Evolutionary conservation across 2,888 invertebrate species (phyloP).

Genomic region (Punctoribates punctum): DNA sequence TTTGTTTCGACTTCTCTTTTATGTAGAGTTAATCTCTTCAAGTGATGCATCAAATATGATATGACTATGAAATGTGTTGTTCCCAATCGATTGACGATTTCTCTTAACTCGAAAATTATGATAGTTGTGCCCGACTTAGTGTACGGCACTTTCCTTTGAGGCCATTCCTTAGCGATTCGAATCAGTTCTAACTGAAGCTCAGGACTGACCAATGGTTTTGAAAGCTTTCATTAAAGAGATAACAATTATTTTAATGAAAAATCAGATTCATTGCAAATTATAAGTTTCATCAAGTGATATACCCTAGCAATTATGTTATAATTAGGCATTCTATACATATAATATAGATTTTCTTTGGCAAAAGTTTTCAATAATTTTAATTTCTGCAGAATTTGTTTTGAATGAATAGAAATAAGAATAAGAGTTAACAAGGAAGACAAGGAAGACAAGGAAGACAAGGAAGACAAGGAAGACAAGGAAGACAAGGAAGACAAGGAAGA

Average conservation of each 20-base stretch:
- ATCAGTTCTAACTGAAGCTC: slow-evolving; percentile 38
- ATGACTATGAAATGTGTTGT: slow-evolving; percentile 27
- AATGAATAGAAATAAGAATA: no score
- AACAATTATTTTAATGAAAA: background rate
- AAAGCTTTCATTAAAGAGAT: slow-evolving; percentile 1
- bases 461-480: no score
- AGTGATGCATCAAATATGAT: slow-evolving; percentile 41
- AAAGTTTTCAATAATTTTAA: no score
- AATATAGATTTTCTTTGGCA: no score
- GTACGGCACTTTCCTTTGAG: slow-evolving; percentile 38
- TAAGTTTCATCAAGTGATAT: no score
- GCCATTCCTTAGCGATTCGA: slow-evolving; percentile 39
- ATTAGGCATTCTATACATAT: no score
- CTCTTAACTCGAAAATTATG: slow-evolving; percentile 39
- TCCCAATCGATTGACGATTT: slow-evolving; percentile 27
- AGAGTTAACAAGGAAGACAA: no score
- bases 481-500: no score
- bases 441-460: no score
- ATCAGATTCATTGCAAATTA: no score
- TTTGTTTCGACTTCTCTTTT: slow-evolving; percentile 35
- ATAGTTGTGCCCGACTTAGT: slow-evolving; percentile 39
- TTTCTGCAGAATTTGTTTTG: no score
- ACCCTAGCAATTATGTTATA: no score
- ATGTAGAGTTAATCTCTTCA: slow-evolving; percentile 34
- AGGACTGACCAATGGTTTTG: slow-evolving; percentile 28